Evolutionary conservation across 2,888 invertebrate genomes (phyloP), one percentile per base, ranked within the genome.

Genomic region (Nemotelus nigrinus): DNA sequence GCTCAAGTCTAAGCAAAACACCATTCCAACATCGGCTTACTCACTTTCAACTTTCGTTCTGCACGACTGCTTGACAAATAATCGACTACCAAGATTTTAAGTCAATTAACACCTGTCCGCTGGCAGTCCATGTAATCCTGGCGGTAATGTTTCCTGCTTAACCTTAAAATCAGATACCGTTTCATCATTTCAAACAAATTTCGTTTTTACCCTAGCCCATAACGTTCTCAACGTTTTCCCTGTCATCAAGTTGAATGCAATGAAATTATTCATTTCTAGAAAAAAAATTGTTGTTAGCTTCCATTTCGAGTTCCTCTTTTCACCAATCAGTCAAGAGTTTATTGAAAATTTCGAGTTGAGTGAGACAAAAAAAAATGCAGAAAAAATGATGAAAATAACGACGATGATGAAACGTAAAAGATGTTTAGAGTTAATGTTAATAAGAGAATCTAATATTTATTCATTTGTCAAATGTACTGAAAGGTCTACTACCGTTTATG

Each of bases 81-180:
- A 25, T 5, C 7, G 7, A 39, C 41, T 7, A 63, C 7, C 25
- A 25, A n/a, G 25, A 39, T 39, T 68, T 67, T 50, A 50, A 5
- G 50, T 41, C 68, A 68, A 68, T 68, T 50, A 68, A 50, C 68
- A 68, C 68, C 50, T 68, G n/a, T 8, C 68, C 25, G n/a, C 50
- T 7, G 6, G 48, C 50, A 68, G 50, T 43, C 25, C 47, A 45
- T 45, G n/a, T 65, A 65, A 65, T 65, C 44, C 45, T 45, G 44
- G 25, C 44, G 44, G 47, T 65, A 45, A 45, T 65, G 45, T 45
- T 65, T 65, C 65, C 65, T 65, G 65, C 39, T 58, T 39, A 58
- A 5, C 58, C n/a, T 53, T 7, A 58, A n/a, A n/a, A 39, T n/a
- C n/a, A 58, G 58, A 39, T 58, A 58, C 58, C 58, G n/a, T 58